Evolutionary conservation across 2,113 vertebrate genomes (phyloP), one percentile per base, ranked within the genome.

Genomic region (Hypocryptadius cinnamomeus): DNA sequence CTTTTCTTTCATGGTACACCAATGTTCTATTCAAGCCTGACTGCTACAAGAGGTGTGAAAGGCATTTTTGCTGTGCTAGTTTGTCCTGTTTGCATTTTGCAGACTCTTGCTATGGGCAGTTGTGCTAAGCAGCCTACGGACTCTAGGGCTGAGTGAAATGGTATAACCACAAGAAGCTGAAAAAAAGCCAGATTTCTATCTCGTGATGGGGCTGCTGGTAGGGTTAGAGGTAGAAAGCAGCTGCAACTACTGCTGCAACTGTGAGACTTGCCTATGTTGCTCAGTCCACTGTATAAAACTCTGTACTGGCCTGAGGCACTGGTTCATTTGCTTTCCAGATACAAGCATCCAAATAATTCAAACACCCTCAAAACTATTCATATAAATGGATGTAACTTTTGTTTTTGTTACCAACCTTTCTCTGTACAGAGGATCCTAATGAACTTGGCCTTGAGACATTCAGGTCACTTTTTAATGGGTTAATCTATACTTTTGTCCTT

Each of bases 131-230:
- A 95, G 64, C 59, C 48, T 45, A 4, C 54, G 53, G 65, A 66
- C 78, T 53, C 53, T 76, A 31, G 45, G 47, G 28, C 65, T 56
- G 28, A 68, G 42, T 89, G 65, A 84, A 90, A 87, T 0, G 0
- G 42, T 94, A 89, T 91, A 91, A 87, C 86, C 80, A 72, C 53
- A 59, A 88, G 73, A 84, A 92, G n/a, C 50, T 89, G 83, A 70
- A 69, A 92, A 93, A 74, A 92, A 65, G 63, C 42, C 48, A 48
- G 74, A 88, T 57, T 74, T 47, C 47, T 87, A 13, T 90, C 57
- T 88, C 31, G 16, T 44, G 47, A 17, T 86, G 44, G 53, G 39
- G 47, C 64, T 94, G 39, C 51, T 84, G 77, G 33, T 80, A 27
- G 73, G 33, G 16, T 87, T 84, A 76, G 70, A 76, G 51, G 40